A percentile compares a stretch with the other conserved stretches of the same genome.
Evolutionary conservation across 1,140 invertebrate species (phyloP).

Genomic region (Drosophila ercepeae): DNA sequence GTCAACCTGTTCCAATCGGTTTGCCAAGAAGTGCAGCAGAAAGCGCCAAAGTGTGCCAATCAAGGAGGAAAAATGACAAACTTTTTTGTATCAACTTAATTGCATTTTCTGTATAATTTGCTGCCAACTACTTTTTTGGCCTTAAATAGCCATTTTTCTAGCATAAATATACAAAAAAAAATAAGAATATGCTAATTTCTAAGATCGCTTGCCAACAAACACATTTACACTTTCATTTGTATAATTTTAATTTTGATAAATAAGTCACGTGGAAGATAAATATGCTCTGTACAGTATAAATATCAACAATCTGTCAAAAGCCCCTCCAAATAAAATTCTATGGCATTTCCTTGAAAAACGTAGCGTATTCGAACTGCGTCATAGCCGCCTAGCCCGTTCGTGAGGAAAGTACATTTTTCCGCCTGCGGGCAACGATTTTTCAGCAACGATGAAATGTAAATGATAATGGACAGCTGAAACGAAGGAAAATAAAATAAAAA

Average conservation of each 20-base stretch:
- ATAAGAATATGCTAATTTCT: not conserved
- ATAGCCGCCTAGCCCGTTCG: slow-evolving; percentile 7
- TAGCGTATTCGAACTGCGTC: slow-evolving; percentile 58
- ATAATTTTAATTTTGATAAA: too few relatives aligned
- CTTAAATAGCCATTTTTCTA: not conserved
- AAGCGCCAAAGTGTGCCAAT: slow-evolving; percentile 29
- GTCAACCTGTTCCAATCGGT: slow-evolving; percentile 22
- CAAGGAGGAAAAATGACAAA: slow-evolving; percentile 21
- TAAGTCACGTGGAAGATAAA: too few relatives aligned
- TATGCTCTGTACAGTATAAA: too few relatives aligned
- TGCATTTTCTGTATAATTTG: slow-evolving; percentile 13
- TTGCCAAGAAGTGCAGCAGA: slow-evolving; percentile 37
- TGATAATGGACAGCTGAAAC: slow-evolving; percentile 44
- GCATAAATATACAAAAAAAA: too few relatives aligned
- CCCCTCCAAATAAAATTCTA: too few relatives aligned
- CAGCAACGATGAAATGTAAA: slow-evolving; percentile 23
- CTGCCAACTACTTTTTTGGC: slow-evolving; percentile 16
- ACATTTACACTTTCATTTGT: too few relatives aligned
- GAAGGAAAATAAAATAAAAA: slow-evolving; percentile 7
- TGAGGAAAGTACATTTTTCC: slow-evolving; percentile 3
- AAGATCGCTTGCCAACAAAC: not conserved
- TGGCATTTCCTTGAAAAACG: slow-evolving; percentile 23
- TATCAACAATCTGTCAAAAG: slow-evolving; percentile 5
- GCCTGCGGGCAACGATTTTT: slow-evolving; percentile 9
- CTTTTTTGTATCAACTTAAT: slow-evolving; percentile 28